Evolutionary conservation across 2,113 vertebrate genomes (phyloP), one percentile per base, ranked within the genome.

Genomic region (Pipra filicauda): DNA sequence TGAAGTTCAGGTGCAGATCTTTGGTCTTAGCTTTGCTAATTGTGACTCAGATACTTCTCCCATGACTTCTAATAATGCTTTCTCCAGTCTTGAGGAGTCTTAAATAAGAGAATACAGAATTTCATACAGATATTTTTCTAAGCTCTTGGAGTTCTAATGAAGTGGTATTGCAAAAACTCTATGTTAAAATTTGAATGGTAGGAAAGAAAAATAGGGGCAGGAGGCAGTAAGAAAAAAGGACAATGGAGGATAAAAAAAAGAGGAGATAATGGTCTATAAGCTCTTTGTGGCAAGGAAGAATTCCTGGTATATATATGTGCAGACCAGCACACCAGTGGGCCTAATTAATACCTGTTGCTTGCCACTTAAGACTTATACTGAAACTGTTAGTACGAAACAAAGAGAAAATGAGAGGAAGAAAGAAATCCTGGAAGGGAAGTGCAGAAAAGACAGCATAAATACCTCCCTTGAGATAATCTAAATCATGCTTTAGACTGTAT

Each of bases 41-140:
- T 78, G 55, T 24, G 30, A 71, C 30, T 71, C 11, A 2, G 11
- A 21, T 85, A 48, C 66, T 86, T 88, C 43, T 71, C 51, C 21
- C 10, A 17, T n/a, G 24, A 64, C 12, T 91, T 88, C 17, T 70
- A 90, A 70, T 71, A 88, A 49, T 55, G 23, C 19, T 93, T 82
- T 91, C 43, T 77, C 83, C 28, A 15, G 69, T 88, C 35, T 74
- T 88, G 46, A 88, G 24, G 26, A 64, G 11, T 70, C 58, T 93
- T 89, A 86, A 95, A 85, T 85, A 64, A 93, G 91, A 86, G 39
- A 93, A 80, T 22, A 79, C 65, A 66, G 78, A 49, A 70, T 66
- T 62, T 89, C 8, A n/a, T 46, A 31, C 4, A 20, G 33, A 26
- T 44, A 48, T 75, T 95, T 87, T 85, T 61, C 67, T 74, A 77